phyloP scores from a whole-genome alignment of 2,888 invertebrate genomes.

The Geotrupes spiniger region DNA sequence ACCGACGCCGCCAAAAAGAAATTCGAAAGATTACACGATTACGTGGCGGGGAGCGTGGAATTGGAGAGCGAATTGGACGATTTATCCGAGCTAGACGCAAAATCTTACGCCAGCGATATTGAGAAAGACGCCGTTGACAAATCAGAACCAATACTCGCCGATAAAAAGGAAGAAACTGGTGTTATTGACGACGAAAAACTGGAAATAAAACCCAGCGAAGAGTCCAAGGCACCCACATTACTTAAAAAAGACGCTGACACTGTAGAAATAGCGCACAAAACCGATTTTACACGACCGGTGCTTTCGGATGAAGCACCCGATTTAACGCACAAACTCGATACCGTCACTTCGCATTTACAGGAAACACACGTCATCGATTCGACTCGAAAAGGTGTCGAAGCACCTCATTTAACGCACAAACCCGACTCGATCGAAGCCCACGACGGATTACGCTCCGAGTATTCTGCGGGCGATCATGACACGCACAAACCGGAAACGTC shows the following conservation, averaged over 20 bases:
- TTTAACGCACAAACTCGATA: neutral
- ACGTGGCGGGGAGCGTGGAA: slow-evolving; percentile 1
- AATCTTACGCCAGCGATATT: slow-evolving; percentile 22
- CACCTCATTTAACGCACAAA: neutral
- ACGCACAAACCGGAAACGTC: neutral
- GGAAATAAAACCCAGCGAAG: neutral
- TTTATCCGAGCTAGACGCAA: slow-evolving; percentile 17
- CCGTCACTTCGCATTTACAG: no score
- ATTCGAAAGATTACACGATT: no score
- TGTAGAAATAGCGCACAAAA: slow-evolving; percentile 19
- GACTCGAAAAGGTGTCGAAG: no score
- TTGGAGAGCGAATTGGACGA: slow-evolving; percentile 16
- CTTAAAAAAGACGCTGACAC: slow-evolving; percentile 11
- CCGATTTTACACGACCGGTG: slow-evolving; percentile 11
- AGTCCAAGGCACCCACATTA: neutral
- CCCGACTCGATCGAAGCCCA: slow-evolving; percentile 24
- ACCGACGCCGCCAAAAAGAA: slow-evolving; percentile 5
- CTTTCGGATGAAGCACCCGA: neutral
- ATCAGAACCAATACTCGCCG: neutral
- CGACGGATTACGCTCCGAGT: slow-evolving; percentile 2
- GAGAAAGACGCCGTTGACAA: slow-evolving; percentile 11
- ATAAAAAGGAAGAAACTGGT: neutral
- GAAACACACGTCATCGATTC: no score
- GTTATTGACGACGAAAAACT: neutral
- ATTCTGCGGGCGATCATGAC: neutral